Base-by-base conservation (phyloP, 2,113 vertebrate genomes). In the Mastomys coucha region DNA sequence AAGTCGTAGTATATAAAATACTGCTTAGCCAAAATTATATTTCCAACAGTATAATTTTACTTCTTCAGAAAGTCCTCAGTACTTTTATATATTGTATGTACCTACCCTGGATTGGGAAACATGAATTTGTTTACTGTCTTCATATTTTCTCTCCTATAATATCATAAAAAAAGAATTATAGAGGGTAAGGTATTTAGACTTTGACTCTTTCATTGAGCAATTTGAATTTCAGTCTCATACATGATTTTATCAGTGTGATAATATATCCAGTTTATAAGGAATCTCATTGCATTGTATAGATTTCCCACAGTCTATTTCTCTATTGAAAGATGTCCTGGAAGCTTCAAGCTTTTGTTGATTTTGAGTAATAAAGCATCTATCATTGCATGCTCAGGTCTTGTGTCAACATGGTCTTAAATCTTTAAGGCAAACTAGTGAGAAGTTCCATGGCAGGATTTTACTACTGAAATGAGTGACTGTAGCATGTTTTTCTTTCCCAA, bases 291-390 rank as follows among this genome's bases (percentile, higher is more conserved):
- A 42, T n/a, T 87, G 45, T 60, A 73, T 69, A 31, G 36, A 39
- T 70, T 14, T 53, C 58, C 4, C 69, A 36, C 4, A 84, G 9
- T 51, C 63, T 53, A 31, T 70, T 19, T 19, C 20, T 11, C 7
- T 56, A 58, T 2, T 31, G 2, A 78, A 81, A 26, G 16, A 26
- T 3, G 19, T 58, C 14, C 80, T 51, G 0, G 1, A 42, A 28
- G 0, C 9, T 58, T 67, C 4, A 7, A 88, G 1, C 13, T 91
- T 76, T 95, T 84, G 60, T 16, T 63, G 19, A 45, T 73, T 73
- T 67, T 42, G 3, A 72, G 69, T 77, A 72, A 72, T 88, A 94
- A 92, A 94, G 36, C 9, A 82, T 31, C 51, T 82, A 22, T 65
- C 67, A 87, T 45, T 76, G 16, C 26, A n/a, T 65, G 17, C 39